Base-by-base conservation (phyloP, 2,113 vertebrate species). In the Embiotoca jacksoni region DNA sequence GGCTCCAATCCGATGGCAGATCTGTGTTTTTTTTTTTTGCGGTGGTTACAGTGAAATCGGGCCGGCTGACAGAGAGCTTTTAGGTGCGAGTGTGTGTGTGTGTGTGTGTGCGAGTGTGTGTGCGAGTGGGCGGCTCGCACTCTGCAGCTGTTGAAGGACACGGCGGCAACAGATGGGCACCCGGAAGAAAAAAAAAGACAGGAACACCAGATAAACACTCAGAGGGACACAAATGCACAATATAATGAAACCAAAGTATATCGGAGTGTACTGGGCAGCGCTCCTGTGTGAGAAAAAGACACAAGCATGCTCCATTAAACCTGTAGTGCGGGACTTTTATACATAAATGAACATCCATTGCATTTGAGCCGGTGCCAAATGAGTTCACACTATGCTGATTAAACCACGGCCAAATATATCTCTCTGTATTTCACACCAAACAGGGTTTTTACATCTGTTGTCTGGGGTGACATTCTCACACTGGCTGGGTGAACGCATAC, bases 101-200 rank as follows among this genome's bases (percentile, higher is more conserved):
- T n/a, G n/a, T n/a, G n/a, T n/a, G n/a, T n/a, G 69, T 87, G 82
- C 59, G 69, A 46, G 65, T 82, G 66, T 67, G 74, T 44, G 73
- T 44, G 73, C 3, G 57, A 80, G 82, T 76, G 73, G 81, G 83
- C 9, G 55, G 77, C 64, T 36, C 46, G 71, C 78, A 54, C 69
- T 53, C 55, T 82, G 81, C 86, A 90, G 84, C 88, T 89, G 88
- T 78, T 89, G 88, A 86, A 81, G 74, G 86, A 87, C 83, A 79
- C 5, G 61, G 59, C 49, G 23, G 54, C 72, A 88, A 81, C 90
- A 92, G 88, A 92, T 90, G 88, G 79, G 35, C 33, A 53, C 44
- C 16, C 6, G 37, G 33, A 61, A 77, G 75, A 66, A 31, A 54
- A 33, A 54, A 50, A 65, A 70, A 46, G 2, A 71, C 37, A 5